Evolutionary conservation across 1,140 invertebrate species (phyloP), one percentile per base, ranked within the genome.

Genomic region (Phymorhynchus buccinoides): DNA sequence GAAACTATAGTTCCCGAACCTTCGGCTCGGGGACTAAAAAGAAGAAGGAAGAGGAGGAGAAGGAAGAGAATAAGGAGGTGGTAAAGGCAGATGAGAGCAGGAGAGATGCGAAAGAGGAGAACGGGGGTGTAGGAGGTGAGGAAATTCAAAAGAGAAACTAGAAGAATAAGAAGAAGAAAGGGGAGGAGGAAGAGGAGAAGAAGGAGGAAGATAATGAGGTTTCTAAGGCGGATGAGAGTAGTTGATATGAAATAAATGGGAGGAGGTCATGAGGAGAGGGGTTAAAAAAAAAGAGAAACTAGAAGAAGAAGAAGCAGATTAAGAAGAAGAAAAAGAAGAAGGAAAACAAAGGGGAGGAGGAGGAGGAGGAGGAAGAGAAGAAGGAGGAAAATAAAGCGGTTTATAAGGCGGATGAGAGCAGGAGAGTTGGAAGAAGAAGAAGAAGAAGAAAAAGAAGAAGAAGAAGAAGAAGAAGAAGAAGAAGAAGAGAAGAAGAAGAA

Each of bases 281-380:
- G n/a, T n/a, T n/a, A 73, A 32, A n/a, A 32, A 32, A 73, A n/a
- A 12, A n/a, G n/a, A 73, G n/a, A n/a, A 9, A 7, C 7, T 12
- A 14, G 71, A 32, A n/a, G n/a, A 37, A 14, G 7, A 32, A n/a
- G 9, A 73, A n/a, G n/a, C 9, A 14, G n/a, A 73, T 7, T 9
- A 32, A 14, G n/a, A 32, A 37, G n/a, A 37, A 73, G n/a, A 32
- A 37, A n/a, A 30, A 73, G 71, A 73, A 37, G n/a, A 37, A 73
- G 37, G n/a, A 37, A n/a, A n/a, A 37, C 9, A n/a, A 37, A n/a
- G 71, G 30, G 71, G 41, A 44, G 41, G 75, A 78, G 75, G 42
- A 44, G 42, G 75, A 78, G 75, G 42, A 44, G 42, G 75, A 78
- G 75, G 37, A 44, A n/a, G 3, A 80, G 78, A 44, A 32, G 30